Evolutionary conservation across 1,140 invertebrate genomes (phyloP).

Genomic region (Prorops nasuta): DNA sequence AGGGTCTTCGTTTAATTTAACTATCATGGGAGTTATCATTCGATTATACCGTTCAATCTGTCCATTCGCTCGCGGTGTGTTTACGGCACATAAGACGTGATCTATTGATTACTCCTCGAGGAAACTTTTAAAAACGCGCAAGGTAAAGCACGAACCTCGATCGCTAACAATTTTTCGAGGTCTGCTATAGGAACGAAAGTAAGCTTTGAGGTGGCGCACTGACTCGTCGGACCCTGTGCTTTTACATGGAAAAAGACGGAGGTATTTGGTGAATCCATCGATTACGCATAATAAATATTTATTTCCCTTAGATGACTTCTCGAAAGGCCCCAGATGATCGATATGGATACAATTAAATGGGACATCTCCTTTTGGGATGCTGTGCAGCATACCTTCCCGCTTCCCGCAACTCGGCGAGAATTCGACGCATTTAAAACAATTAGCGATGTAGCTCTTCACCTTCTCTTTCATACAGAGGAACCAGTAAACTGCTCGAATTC

Average conservation of each 20-base stretch:
- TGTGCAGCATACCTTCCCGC: conserved; percentile 10
- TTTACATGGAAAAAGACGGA: background rate
- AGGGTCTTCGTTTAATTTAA: background rate
- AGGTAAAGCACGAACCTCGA: conserved; percentile 2
- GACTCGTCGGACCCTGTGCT: background rate
- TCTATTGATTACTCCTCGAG: background rate
- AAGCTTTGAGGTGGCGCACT: background rate
- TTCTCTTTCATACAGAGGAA: background rate
- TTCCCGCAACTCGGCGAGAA: conserved; percentile 8
- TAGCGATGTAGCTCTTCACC: background rate
- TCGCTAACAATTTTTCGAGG: background rate
- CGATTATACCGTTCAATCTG: conserved; percentile 7
- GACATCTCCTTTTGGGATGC: background rate
- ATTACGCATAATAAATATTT: conserved; percentile 2
- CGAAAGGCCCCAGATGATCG: conserved; percentile 28
- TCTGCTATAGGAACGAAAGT: conserved; percentile 6
- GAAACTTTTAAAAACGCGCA: background rate
- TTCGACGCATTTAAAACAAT: conserved; percentile 26
- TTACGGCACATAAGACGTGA: background rate
- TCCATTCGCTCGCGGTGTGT: background rate
- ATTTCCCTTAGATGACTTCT: background rate
- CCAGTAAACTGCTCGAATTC: background rate
- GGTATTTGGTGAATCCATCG: conserved; percentile 10
- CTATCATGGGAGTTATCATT: background rate
- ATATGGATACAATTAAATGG: conserved; percentile 7